Conservation (phyloP, 2,113 vertebrate genomes). For the Sapajus apella region DNA sequence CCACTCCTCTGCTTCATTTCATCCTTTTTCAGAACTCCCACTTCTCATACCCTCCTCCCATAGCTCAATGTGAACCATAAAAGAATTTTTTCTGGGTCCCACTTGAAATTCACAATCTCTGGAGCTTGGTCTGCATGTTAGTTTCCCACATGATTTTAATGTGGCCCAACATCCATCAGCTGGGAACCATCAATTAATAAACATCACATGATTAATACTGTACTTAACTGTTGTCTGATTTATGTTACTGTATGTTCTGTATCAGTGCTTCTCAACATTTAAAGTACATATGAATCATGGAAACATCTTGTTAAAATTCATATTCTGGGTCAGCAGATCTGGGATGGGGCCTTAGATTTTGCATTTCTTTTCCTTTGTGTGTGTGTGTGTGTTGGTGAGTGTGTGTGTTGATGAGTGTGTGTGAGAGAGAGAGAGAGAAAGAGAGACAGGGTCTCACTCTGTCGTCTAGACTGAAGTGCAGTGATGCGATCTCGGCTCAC, state of each 20-base stretch:
- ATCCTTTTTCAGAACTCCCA: not conserved
- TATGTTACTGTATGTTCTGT: not conserved
- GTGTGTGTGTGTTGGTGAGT: too few species aligned
- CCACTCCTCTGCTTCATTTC: not conserved
- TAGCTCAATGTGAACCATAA: not conserved
- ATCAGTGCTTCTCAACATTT: not conserved
- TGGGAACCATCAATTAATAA: constrained; percentile 39
- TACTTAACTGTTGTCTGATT: constrained; percentile 1
- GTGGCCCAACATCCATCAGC: not conserved
- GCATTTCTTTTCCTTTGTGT: too few species aligned
- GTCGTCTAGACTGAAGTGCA: too few species aligned
- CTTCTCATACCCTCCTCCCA: not conserved
- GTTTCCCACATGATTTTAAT: constrained; percentile 20
- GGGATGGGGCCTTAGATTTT: not conserved
- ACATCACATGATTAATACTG: not conserved
- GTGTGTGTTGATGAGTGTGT: too few species aligned
- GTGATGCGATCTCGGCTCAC: too few species aligned
- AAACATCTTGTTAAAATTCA: constrained; percentile 20
- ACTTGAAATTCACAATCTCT: constrained; percentile 51
- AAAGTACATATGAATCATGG: not conserved
- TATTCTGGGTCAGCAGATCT: not conserved
- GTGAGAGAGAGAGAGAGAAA: too few species aligned
- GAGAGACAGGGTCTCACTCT: too few species aligned
- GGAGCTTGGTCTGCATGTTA: constrained; percentile 2
- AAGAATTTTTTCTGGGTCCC: not conserved